Base-by-base conservation (phyloP, 2,888 invertebrate genomes). In the Trachelus stipa region DNA sequence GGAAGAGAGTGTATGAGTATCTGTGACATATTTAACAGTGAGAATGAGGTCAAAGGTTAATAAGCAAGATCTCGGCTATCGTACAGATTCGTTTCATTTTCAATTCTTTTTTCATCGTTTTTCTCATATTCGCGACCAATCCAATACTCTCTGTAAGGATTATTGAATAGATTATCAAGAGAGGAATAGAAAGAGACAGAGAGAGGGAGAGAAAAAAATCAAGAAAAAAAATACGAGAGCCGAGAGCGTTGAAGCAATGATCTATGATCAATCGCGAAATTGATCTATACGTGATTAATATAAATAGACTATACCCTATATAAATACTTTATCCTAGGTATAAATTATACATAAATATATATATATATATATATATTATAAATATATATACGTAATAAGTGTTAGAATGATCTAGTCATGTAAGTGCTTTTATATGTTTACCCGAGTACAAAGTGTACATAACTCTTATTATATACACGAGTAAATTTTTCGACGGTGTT, bases 351-450 rank as follows among this genome's bases (percentile, higher is more conserved):
- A 76, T 68, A 75, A 69, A 56, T 73, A 79, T 76, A 79, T 74
- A 76, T 79, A 56, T 73, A 79, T 76, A 79, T 74, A 76, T 79
- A 77, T 77, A 78, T 73, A 81, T 33, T 33, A 33, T 33, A 33
- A 33, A 33, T 33, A 33, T 33, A 33, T 33, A 71, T 56, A 78
- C 79, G 75, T 76, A 77, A 77, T 75, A 73, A 76, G 73, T 78
- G 78, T 80, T 76, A 82, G 75, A 81, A 56, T 56, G 71, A 80
- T 77, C 76, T 81, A 81, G 80, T 73, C 77, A 84, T 82, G 78
- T 84, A 85, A 87, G 84, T 84, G 86, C 86, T 87, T 87, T 86
- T 86, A 77, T 85, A 88, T 83, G 79, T 86, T 87, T 83, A 86
- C 80, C 79, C 85, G 78, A 86, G 87, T 88, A 88, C 87, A 86